Evolutionary conservation across 2,113 vertebrate genomes (phyloP).

Genomic region (Macaca nemestrina): DNA sequence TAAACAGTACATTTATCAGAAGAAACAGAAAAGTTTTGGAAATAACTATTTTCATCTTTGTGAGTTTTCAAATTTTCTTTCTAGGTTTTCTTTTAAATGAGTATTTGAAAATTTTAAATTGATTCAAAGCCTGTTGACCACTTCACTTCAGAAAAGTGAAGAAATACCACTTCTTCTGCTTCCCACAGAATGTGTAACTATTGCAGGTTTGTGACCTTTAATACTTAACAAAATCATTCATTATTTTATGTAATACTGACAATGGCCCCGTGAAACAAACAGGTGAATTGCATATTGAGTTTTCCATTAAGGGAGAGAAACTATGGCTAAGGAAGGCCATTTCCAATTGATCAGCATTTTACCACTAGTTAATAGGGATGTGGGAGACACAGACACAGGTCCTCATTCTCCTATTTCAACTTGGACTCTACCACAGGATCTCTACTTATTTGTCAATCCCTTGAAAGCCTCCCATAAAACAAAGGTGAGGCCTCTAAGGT

Average conservation of each 20-base stretch:
- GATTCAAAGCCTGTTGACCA: neutral
- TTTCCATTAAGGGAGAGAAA: neutral
- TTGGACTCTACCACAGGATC: neutral
- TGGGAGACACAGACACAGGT: neutral
- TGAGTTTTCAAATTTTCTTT: neutral
- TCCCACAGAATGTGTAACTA: neutral
- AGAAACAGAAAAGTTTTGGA: neutral
- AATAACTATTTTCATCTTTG: neutral
- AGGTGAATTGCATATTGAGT: neutral
- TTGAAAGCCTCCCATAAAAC: neutral
- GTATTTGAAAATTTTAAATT: neutral
- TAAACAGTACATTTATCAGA: neutral
- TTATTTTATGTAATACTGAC: neutral
- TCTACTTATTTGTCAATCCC: neutral
- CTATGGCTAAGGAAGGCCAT: neutral
- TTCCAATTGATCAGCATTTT: neutral
- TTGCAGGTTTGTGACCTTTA: neutral
- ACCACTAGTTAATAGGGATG: neutral
- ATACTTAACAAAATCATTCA: neutral
- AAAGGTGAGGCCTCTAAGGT: neutral
- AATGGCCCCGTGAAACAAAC: neutral
- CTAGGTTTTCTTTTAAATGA: neutral
- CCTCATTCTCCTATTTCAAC: neutral
- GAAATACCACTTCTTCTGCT: neutral
- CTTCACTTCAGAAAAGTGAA: too few species aligned